Percentiles rank a stretch among this genome's conserved stretches.
phyloP scores from a whole-genome alignment of 2,113 vertebrate species.

The Chinchilla lanigera region DNA sequence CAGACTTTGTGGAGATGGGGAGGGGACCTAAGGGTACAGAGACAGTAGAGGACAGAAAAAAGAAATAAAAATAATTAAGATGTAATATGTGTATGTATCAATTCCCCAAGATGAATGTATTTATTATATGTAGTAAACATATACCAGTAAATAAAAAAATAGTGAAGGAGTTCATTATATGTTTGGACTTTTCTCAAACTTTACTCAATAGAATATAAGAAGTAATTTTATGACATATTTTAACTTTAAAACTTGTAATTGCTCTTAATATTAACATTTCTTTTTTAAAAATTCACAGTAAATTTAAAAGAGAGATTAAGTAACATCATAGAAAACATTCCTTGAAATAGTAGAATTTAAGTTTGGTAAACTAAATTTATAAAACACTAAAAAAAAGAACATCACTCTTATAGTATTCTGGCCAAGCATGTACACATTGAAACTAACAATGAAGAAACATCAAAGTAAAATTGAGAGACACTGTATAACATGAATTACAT shows the following conservation, averaged over 20 bases:
- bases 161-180: not conserved
- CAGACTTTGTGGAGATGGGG: not conserved
- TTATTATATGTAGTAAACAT: not conserved
- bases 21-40: not conserved
- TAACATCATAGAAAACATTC: not conserved
- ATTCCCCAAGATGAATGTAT: not conserved
- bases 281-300: not conserved
- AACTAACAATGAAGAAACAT: not conserved
- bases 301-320: not conserved
- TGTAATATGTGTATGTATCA: not conserved
- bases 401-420: not conserved
- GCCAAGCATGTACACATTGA: not conserved
- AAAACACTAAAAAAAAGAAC: not conserved
- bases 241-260: conserved; percentile 6
- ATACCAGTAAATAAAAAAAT: not conserved
- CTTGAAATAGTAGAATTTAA: not conserved
- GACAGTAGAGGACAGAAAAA: not conserved
- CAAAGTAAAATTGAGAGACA: not conserved
- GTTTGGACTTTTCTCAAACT: not conserved
- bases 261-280: not conserved
- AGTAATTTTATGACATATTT: not conserved
- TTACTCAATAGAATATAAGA: not conserved
- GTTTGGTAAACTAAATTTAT: not conserved
- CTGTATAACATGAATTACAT: not conserved
- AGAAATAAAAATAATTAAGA: too few species aligned